Conservation (phyloP, 1,140 invertebrate genomes). For the Maconellicoccus hirsutus region DNA sequence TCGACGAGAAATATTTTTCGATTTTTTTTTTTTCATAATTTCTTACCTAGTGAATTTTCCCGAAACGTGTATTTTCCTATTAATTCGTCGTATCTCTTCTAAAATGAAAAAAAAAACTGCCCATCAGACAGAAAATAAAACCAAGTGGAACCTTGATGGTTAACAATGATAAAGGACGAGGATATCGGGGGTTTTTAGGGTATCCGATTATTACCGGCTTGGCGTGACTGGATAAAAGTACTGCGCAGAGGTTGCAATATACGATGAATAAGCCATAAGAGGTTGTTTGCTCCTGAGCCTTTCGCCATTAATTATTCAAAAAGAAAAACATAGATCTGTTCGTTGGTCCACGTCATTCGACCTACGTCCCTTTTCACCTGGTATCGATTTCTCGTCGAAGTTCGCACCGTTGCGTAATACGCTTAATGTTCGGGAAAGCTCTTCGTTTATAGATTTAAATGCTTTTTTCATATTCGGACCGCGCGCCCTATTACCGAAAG, state of each 20-base stretch:
- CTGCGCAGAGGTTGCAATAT: conserved; percentile 5
- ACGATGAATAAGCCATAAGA: conserved; percentile 21
- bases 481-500: neutral
- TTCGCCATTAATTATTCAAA: conserved; percentile 22
- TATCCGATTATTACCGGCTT: conserved; percentile 3
- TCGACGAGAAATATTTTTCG: too few relatives aligned
- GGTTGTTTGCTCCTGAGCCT: conserved; percentile 17
- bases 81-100: too few relatives aligned
- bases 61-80: too few relatives aligned
- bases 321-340: conserved; percentile 20
- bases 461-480: neutral
- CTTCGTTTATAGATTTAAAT: conserved; percentile 1
- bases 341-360: conserved; percentile 16
- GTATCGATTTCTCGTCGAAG: neutral
- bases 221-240: conserved; percentile 8
- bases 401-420: conserved; percentile 11
- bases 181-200: neutral
- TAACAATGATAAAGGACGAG: neutral
- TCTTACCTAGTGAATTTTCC: too few relatives aligned
- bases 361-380: conserved; percentile 13
- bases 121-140: too few relatives aligned
- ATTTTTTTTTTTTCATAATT: too few relatives aligned
- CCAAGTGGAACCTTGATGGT: neutral
- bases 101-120: too few relatives aligned
- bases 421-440: neutral